Evolutionary conservation across 1,140 invertebrate genomes (phyloP), one percentile per base, ranked within the genome.

Genomic region (Lepidurus couesii): DNA sequence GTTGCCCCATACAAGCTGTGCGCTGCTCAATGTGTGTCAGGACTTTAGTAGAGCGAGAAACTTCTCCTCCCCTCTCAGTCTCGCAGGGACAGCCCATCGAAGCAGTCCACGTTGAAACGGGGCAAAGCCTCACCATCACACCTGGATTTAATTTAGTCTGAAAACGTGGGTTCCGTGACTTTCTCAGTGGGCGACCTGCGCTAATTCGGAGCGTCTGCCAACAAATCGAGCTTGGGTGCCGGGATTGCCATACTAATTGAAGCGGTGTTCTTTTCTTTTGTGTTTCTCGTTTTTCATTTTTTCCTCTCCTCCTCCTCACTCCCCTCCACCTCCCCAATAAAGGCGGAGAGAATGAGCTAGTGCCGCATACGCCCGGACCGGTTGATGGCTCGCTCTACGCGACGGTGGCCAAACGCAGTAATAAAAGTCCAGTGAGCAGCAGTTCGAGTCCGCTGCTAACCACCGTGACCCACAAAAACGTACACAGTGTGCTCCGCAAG

Each of bases 341-440:
- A 45, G 44, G 24, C 21, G 42, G n/a, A 47, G 44, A 77, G 76
- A 77, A 42, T 53, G 44, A 77, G 42, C 43, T 45, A 43, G 42
- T 82, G 77, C 79, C 81, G 75, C 86, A 94, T 84, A 92, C 91
- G 16, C 91, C 91, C 83, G 92, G 93, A 47, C 93, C 93, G 42
- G 87, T 94, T 81, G 94, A 96, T 90, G 93, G 93, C 80, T 94
- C 93, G 83, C 90, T 95, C 81, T 95, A 96, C 88, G 93, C 93
- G 74, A 92, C 91, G 10, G 91, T 94, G 80, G 88, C 90, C 75
- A 90, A 90, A 84, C 82, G 83, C 81, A 81, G 77, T 42, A 13
- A 74, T 16, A 45, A 42, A 13, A n/a, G 16, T 34, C 44, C 44
- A n/a, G 34, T 65, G 53, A 65, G 53, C 53, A 65, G n/a, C 53